A percentile compares a stretch with the other conserved stretches of the same genome.
phyloP scores from a whole-genome alignment of 2,888 invertebrate genomes.

The Drosophila meridiana region DNA sequence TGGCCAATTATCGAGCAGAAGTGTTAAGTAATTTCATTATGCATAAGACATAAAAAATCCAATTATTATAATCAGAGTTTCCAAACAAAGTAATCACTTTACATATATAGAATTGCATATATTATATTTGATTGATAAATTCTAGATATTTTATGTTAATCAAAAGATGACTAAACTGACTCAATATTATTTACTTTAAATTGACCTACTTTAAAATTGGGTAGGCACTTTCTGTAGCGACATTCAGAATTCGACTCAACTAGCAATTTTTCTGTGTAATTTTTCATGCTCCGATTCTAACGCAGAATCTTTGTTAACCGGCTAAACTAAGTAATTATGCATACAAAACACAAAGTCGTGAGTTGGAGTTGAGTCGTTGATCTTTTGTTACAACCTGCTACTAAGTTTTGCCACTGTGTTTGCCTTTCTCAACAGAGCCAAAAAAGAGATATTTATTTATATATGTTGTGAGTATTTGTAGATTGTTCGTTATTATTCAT shows the following conservation, averaged over 20 bases:
- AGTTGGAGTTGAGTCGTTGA: slow-evolving; percentile 39
- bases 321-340: slow-evolving; percentile 34
- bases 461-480: slow-evolving; percentile 6
- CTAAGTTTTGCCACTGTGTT: slow-evolving; percentile 23
- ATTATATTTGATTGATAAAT: neutral
- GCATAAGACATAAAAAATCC: neutral
- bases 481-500: slow-evolving; percentile 7
- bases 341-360: slow-evolving; percentile 29
- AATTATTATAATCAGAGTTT: neutral
- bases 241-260: neutral
- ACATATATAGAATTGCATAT: too few relatives aligned
- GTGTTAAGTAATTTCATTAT: slow-evolving; percentile 9
- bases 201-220: neutral
- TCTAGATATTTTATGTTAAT: neutral
- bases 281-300: slow-evolving; percentile 33
- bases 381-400: slow-evolving; percentile 34
- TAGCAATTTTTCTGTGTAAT: slow-evolving; percentile 3
- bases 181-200: neutral
- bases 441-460: neutral
- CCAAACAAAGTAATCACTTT: neutral
- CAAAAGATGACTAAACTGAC: neutral
- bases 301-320: slow-evolving; percentile 8
- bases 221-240: neutral
- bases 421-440: neutral
- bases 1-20: slow-evolving; percentile 8